phyloP scores from a whole-genome alignment of 2,888 invertebrate genomes.

The Euphydryas editha region DNA sequence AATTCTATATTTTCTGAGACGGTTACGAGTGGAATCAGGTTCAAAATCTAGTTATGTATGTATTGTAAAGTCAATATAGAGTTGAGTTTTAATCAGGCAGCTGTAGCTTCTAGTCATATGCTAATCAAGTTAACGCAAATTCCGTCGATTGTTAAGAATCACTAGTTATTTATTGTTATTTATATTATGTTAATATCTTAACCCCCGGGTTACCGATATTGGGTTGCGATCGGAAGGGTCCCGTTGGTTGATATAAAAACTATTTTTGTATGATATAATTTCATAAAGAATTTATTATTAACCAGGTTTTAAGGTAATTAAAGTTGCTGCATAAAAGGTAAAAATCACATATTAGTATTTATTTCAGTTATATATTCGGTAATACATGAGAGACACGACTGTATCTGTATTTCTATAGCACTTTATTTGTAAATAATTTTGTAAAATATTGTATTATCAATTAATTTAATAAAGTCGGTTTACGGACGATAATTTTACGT shows the following conservation, averaged over 20 bases:
- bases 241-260: neutral
- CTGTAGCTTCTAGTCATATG: slow-evolving; percentile 42
- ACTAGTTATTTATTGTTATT: slow-evolving; percentile 80
- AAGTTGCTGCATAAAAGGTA: no score
- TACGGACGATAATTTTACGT: no score
- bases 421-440: no score
- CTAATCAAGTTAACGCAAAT: slow-evolving; percentile 52
- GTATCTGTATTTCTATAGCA: no score
- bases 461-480: no score
- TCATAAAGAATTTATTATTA: neutral
- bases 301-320: neutral
- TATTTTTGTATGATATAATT: neutral
- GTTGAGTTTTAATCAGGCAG: slow-evolving; percentile 15
- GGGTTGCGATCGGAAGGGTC: slow-evolving; percentile 46
- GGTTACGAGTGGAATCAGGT: no score
- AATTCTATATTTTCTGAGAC: neutral
- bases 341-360: no score
- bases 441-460: no score
- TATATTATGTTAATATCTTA: slow-evolving; percentile 71
- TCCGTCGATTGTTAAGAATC: slow-evolving; percentile 74
- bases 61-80: slow-evolving; percentile 1
- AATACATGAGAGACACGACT: no score
- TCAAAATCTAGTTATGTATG: neutral
- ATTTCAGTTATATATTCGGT: no score
- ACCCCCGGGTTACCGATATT: slow-evolving; percentile 52